Base-by-base conservation (phyloP, 2,797 vertebrate genomes). In the Rachycentron canadum region DNA sequence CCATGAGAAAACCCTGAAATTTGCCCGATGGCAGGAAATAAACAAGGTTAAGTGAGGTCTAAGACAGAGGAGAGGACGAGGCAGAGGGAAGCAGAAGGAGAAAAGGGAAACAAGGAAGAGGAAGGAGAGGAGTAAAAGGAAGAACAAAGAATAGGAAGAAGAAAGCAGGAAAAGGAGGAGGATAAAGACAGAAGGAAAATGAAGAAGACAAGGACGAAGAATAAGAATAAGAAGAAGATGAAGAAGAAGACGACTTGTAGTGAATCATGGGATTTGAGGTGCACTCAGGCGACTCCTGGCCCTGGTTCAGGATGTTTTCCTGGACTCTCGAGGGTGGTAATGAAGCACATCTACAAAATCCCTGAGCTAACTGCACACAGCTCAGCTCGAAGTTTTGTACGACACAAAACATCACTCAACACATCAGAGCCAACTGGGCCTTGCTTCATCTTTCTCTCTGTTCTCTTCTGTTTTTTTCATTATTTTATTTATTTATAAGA, bases 301-400 rank as follows among this genome's bases (percentile, higher is more conserved):
- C 17, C 3, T 5, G 53, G 0, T 36, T 76, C 72, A 63, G 69
- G 38, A 55, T 3, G 13, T 40, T 82, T 74, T 73, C 61, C 36
- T 56, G 45, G 47, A 45, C 66, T 28, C 60, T 70, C 6, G 5
- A 62, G 61, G 45, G 63, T 5, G 45, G 25, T 69, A 69, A 69
- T 55, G 28, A 60, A 78, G 59, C 63, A 50, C 38, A 32, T 85
- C 59, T 14, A 63, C 50, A 0, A 60, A 75, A 81, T 75, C 52
- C 63, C 50, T 61, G 21, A 53, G 50, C 65, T 1, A 4, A 65
- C 13, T n/a, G 25, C 55, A 56, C 9, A 30, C 58, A 72, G 52
- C 19, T 30, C 25, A 38, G 49, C 49, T 71, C 47, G 76, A 21
- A 21, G 45, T 25, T 66, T 34, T 70, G 34, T 74, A 49, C 21